Conservation (phyloP, 1,140 invertebrate genomes). For the Drosophila grimshawi region DNA sequence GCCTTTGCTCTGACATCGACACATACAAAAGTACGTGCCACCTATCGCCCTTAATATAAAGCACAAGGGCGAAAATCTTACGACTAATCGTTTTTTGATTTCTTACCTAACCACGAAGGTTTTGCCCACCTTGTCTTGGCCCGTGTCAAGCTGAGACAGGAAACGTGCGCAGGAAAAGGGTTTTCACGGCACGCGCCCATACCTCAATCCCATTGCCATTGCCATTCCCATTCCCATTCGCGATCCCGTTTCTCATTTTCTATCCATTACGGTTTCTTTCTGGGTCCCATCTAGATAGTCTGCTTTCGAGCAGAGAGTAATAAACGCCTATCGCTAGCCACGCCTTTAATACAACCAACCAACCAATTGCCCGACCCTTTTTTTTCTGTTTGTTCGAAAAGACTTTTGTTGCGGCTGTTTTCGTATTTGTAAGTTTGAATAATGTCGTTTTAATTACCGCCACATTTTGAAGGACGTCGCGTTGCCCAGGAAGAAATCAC, state of each 20-base stretch:
- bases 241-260: conserved; percentile 5
- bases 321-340: conserved; percentile 65
- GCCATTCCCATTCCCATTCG: no score
- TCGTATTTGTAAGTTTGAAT: conserved; percentile 66
- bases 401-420: conserved; percentile 34
- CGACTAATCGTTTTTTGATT: conserved; percentile 80
- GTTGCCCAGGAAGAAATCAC: conserved; percentile 30
- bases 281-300: conserved; percentile 62
- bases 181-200: conserved; percentile 32
- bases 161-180: conserved; percentile 50
- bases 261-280: conserved; percentile 15
- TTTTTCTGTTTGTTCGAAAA: conserved; percentile 30
- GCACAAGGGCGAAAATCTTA: conserved; percentile 51
- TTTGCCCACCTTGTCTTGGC: conserved; percentile 37
- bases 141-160: conserved; percentile 8
- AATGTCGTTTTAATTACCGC: conserved; percentile 83
- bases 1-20: neutral
- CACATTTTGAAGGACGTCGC: conserved; percentile 51
- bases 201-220: no score
- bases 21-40: conserved; percentile 10
- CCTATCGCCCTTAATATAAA: neutral
- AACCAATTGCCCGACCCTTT: conserved; percentile 39
- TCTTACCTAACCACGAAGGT: conserved; percentile 53
- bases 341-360: conserved; percentile 35
- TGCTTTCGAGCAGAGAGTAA: conserved; percentile 42